Conservation (phyloP, 2,888 invertebrate genomes). For the Tetragonisca angustula region DNA sequence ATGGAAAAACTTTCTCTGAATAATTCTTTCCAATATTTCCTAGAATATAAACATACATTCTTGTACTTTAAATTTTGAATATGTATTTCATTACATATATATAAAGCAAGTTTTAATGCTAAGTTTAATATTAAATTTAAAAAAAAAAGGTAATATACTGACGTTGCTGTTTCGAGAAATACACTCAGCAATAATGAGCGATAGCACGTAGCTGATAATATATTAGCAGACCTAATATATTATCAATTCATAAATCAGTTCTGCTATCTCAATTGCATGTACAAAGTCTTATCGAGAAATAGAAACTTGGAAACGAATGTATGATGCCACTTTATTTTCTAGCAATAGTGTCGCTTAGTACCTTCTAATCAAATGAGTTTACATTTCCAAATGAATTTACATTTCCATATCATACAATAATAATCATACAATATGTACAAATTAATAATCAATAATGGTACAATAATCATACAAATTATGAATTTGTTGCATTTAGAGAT, state of each 20-base stretch:
- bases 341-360: neutral
- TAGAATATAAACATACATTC: constrained; percentile 15
- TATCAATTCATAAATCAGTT: neutral
- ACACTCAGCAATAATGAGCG: no score
- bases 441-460: no score
- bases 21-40: constrained; percentile 58
- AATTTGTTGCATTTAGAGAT: neutral
- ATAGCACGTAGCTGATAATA: neutral
- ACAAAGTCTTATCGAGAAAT: neutral
- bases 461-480: neutral
- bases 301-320: neutral
- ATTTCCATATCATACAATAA: no score
- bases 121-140: no score
- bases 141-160: no score
- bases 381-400: neutral
- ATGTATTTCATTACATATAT: no score
- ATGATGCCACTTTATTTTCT: neutral
- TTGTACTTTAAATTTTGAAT: neutral
- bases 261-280: neutral
- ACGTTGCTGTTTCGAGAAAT: no score
- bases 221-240: neutral
- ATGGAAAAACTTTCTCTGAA: constrained; percentile 55
- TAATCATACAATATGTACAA: no score
- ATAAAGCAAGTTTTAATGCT: no score
- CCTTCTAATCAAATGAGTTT: neutral